Evolutionary conservation across 2,113 vertebrate species (phyloP).

Genomic region (Ploceus nigricollis): DNA sequence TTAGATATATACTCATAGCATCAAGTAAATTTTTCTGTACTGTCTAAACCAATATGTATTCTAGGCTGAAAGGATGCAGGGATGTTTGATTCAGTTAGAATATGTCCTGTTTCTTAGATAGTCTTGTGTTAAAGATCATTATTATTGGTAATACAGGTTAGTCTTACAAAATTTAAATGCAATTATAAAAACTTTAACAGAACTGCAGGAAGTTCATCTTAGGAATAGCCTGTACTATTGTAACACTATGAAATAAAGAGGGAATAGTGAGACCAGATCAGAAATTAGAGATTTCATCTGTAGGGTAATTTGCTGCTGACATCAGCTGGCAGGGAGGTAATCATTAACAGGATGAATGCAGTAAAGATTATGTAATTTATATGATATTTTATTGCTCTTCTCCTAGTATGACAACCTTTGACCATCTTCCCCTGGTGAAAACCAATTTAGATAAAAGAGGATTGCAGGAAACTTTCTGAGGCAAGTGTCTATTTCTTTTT

Average conservation of each 20-base stretch:
- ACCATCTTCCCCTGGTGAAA: neutral
- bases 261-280: neutral
- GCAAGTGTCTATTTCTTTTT: neutral
- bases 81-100: neutral
- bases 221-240: neutral
- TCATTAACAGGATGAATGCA: constrained; percentile 33
- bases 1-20: neutral
- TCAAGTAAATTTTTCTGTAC: neutral
- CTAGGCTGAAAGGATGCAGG: neutral
- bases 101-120: neutral
- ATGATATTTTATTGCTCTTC: neutral
- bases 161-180: neutral
- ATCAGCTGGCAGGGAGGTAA: neutral
- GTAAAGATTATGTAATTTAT: neutral
- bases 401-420: neutral
- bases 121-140: neutral
- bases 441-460: neutral
- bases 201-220: neutral
- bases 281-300: neutral
- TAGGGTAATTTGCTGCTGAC: neutral
- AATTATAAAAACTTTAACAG: neutral
- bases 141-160: neutral
- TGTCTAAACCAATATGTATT: neutral
- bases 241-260: neutral
- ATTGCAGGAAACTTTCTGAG: neutral